These are phyloP conservation scores for Phoxinus phoxinus DNA, from an alignment of 2,113 vertebrate species.

Conservation along the genomic window DNA sequence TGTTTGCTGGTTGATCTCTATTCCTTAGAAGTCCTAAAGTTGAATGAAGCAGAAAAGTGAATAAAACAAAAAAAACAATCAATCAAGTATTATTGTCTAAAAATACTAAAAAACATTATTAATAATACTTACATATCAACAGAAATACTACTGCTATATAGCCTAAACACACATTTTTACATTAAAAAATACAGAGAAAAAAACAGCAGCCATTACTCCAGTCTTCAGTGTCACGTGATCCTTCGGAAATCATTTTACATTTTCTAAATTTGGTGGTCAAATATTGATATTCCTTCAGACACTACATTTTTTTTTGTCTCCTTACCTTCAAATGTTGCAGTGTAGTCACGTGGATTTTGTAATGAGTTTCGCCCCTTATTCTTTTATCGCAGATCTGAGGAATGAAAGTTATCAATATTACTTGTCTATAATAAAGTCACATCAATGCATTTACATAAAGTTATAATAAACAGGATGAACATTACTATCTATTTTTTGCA, in stretches of 20 bases:
- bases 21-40: not conserved
- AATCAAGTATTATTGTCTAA: not conserved
- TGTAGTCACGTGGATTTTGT: constrained; percentile 77
- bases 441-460: not conserved
- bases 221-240: not conserved
- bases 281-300: not conserved
- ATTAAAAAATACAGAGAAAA: not conserved
- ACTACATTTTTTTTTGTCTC: not conserved
- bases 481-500: not conserved
- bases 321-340: constrained; percentile 76
- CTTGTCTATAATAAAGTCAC: not conserved
- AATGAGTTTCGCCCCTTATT: constrained; percentile 72
- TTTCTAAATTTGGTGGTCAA: too few species aligned
- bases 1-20: not conserved
- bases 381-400: constrained; percentile 75
- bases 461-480: not conserved
- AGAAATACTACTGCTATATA: not conserved
- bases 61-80: not conserved
- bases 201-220: not conserved
- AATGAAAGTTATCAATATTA: not conserved
- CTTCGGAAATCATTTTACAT: not conserved
- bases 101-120: not conserved
- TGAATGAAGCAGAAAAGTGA: not conserved
- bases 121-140: not conserved
- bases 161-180: not conserved